Percentiles rank a stretch among this genome's conserved stretches.
Conservation (phyloP, 1,140 invertebrate genomes). For the Microvelia longipes region DNA sequence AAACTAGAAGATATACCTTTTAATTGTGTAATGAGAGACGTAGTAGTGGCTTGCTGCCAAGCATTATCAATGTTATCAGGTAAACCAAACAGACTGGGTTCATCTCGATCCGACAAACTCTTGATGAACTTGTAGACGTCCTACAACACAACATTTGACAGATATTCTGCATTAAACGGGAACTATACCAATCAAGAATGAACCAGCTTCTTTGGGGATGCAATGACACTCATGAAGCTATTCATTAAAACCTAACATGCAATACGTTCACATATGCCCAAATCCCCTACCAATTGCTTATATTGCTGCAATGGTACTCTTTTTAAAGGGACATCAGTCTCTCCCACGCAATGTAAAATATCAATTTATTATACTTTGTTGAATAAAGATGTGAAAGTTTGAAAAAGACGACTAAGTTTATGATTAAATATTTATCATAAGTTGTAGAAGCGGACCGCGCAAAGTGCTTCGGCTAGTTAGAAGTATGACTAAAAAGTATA, state of each 20-base stretch:
- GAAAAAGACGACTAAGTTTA: no score
- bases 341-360: no score
- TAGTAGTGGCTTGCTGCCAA: constrained; percentile 52
- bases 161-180: background rate
- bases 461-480: no score
- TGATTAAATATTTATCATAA: no score
- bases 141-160: constrained; percentile 28
- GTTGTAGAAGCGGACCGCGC: no score
- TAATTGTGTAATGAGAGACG: constrained; percentile 44
- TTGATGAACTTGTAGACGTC: constrained; percentile 47
- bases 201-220: background rate
- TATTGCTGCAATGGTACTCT: no score
- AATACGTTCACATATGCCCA: background rate
- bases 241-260: background rate
- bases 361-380: no score
- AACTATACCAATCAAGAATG: background rate
- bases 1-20: no score
- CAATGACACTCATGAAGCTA: background rate
- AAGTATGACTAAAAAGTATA: no score
- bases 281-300: background rate
- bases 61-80: constrained; percentile 66
- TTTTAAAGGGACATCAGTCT: no score
- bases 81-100: constrained; percentile 56
- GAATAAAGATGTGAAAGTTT: no score
- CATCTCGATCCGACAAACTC: constrained; percentile 46